Evolutionary conservation across 2,888 invertebrate species (phyloP), one percentile per base, ranked within the genome.

Genomic region (Sphaerophoria rueppellii): DNA sequence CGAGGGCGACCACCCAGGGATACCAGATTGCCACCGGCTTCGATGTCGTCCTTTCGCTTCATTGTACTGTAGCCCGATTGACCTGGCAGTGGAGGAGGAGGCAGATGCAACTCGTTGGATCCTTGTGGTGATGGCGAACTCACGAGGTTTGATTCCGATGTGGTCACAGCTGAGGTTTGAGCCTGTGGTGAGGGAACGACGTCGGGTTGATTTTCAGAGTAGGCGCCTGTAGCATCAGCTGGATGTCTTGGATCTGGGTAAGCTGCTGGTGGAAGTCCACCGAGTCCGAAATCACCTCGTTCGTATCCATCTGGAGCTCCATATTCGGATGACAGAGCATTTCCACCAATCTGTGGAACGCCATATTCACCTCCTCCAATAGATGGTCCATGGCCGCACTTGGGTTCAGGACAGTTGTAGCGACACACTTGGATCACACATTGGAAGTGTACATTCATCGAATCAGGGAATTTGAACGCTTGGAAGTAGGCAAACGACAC

Each of bases 361-460:
- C 94, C 95, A 88, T 95, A 95, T 89, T 95, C 95, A 82, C 94
- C 95, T 46, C 92, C 93, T 16, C 93, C 92, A 78, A 95, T 93
- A 58, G 94, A 90, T 34, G 94, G 92, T 12, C 93, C 94, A 83
- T 94, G 93, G 40, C 94, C 95, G 91, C 98, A 98, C 92, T 97
- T 97, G 3, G 97, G 97, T 90, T 98, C 97, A 2, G 98, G 98
- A 88, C 98, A 98, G 90, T 98, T 97, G 91, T 97, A 97, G 88
- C 98, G 94, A 90, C 98, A 98, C 4, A 98, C 98, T 93, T 98
- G 98, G 88, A 98, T 98, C 55, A 98, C 97, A 91, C 98, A 98
- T 91, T 98, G 98, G 95, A 98, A 98, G 94, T 98, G 98, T 4
- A 98, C 98, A 91, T 98, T 98, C 98, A 98, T 98, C 11, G 97